Percentiles rank a stretch among this genome's conserved stretches.
Conservation (phyloP, 2,113 vertebrate genomes). For the Oostethus manadensis region DNA sequence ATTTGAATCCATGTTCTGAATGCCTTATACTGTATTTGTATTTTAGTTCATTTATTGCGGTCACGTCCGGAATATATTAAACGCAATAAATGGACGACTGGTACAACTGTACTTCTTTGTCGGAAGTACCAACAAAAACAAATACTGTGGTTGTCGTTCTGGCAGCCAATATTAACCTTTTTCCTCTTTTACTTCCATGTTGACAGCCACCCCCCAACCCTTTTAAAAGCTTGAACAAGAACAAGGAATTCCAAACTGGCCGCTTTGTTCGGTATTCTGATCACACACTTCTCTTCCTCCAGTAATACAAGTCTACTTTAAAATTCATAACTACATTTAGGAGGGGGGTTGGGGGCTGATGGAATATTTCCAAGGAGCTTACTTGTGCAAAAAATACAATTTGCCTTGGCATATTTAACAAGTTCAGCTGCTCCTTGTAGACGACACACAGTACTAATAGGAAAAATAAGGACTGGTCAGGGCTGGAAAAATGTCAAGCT, state of each 20-base stretch:
- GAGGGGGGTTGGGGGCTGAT: constrained; percentile 62
- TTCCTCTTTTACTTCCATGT: constrained; percentile 26
- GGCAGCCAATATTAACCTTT: constrained; percentile 26
- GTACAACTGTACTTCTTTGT: neutral
- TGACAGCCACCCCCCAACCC: constrained; percentile 25
- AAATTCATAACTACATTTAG: constrained; percentile 83
- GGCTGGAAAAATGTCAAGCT: constrained; percentile 37
- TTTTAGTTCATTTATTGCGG: too few relatives aligned
- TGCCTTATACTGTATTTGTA: too few relatives aligned
- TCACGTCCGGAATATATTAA: too few relatives aligned
- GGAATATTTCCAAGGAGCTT: constrained; percentile 80
- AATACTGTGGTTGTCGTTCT: constrained; percentile 18
- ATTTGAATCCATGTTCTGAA: too few relatives aligned
- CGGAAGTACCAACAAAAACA: constrained; percentile 7
- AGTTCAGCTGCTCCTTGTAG: constrained; percentile 70
- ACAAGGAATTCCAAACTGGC: constrained; percentile 71
- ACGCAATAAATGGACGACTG: too few relatives aligned
- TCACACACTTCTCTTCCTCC: constrained; percentile 65
- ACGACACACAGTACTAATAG: constrained; percentile 72
- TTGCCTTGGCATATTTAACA: constrained; percentile 80
- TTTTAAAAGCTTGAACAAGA: constrained; percentile 25
- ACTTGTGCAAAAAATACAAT: constrained; percentile 79
- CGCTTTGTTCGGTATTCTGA: constrained; percentile 71
- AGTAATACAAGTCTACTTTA: constrained; percentile 79
- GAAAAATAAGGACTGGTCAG: constrained; percentile 51